Conservation (phyloP, 37 sponge, comb jelly and placozoan genomes). For the Geodia barretti region DNA sequence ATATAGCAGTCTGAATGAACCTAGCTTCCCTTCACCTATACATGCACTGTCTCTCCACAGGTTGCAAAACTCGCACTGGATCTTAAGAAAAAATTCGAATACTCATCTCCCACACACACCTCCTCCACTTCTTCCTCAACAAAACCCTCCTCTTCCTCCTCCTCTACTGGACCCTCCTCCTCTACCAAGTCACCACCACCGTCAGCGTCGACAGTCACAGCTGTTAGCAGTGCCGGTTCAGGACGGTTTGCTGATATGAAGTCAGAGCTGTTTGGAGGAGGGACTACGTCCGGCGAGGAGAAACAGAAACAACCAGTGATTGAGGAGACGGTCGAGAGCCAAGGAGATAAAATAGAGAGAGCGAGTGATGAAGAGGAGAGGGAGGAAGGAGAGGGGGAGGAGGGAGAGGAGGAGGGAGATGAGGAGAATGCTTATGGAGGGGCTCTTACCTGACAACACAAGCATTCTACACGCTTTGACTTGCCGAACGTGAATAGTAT, state of each 20-base stretch:
- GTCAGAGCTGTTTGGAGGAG: constrained; percentile 37
- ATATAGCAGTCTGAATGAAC: not conserved
- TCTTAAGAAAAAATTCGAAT: constrained; percentile 19
- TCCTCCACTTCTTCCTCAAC: not conserved
- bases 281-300: not conserved
- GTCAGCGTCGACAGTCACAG: not conserved
- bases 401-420: constrained; percentile 4
- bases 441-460: constrained; percentile 13
- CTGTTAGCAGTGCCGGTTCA: not conserved
- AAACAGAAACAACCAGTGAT: not conserved
- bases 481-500: too few relatives aligned
- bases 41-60: too few relatives aligned
- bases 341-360: not conserved
- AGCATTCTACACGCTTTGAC: too few relatives aligned
- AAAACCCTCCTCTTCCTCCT: not conserved
- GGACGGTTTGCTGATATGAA: constrained; percentile 38
- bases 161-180: not conserved
- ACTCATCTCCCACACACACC: constrained; percentile 3
- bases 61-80: constrained; percentile 65
- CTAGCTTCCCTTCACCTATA: too few relatives aligned
- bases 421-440: constrained; percentile 20
- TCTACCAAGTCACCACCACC: not conserved
- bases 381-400: not conserved
- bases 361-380: not conserved
- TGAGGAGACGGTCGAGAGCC: not conserved